Conservation (phyloP, 2,888 invertebrate genomes). For the Sphecodes monilicornis region DNA sequence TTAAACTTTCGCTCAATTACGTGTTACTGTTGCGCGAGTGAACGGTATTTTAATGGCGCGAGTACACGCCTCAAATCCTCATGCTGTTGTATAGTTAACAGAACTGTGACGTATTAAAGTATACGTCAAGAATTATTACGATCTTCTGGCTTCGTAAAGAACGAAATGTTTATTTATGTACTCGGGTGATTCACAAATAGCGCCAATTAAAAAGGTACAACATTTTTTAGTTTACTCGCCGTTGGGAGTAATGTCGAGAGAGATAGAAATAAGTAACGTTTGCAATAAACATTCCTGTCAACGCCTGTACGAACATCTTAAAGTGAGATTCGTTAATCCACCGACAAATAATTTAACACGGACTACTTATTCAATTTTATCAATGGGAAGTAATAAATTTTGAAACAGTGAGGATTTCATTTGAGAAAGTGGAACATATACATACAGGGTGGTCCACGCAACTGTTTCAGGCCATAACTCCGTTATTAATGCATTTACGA, state of each 20-base stretch:
- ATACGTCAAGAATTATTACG: not conserved
- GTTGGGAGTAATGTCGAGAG: not conserved
- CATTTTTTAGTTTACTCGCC: no score
- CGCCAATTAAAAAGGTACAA: not conserved
- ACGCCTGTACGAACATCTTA: not conserved
- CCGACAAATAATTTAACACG: not conserved
- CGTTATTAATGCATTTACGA: no score
- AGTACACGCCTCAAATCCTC: not conserved
- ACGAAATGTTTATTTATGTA: not conserved
- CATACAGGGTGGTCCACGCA: no score
- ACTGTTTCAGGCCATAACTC: no score
- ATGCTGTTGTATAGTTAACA: not conserved
- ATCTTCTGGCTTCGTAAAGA: not conserved
- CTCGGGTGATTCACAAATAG: not conserved
- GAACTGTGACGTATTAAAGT: not conserved
- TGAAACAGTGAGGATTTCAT: not conserved
- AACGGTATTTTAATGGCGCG: slow-evolving; percentile 48
- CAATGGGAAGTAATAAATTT: not conserved
- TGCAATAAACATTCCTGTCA: not conserved
- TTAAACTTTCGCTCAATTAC: slow-evolving; percentile 66
- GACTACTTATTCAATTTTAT: not conserved
- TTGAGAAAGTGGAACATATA: not conserved
- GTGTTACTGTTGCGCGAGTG: slow-evolving; percentile 53
- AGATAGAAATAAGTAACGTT: not conserved
- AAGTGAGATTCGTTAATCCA: not conserved